phyloP scores from a whole-genome alignment of 1,140 invertebrate genomes.

The Muscidifurax raptorellus region DNA sequence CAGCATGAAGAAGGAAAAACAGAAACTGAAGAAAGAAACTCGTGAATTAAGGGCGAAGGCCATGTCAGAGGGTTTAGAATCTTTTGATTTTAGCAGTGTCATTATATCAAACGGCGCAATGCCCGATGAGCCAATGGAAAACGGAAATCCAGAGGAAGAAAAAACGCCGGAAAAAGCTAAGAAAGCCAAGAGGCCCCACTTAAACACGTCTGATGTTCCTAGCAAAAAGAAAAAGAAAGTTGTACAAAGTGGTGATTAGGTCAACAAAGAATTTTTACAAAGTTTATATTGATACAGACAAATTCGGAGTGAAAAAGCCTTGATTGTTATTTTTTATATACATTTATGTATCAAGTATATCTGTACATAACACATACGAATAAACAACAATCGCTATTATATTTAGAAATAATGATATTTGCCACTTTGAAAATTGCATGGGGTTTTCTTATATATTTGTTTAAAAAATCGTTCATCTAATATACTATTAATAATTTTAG shows the following conservation, averaged over 20 bases:
- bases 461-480: neutral
- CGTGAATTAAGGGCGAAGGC: constrained; percentile 67
- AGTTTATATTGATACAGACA: constrained; percentile 35
- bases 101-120: constrained; percentile 48
- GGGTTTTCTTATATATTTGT: neutral
- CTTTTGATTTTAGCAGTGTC: constrained; percentile 61
- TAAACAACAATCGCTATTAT: constrained; percentile 44
- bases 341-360: constrained; percentile 51
- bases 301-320: constrained; percentile 17
- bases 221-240: constrained; percentile 63
- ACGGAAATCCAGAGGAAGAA: constrained; percentile 47
- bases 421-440: neutral
- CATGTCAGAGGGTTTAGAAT: constrained; percentile 68
- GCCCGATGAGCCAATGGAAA: constrained; percentile 49
- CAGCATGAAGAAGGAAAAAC: constrained; percentile 68
- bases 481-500: too few species aligned
- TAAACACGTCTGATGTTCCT: constrained; percentile 40
- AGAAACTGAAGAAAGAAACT: constrained; percentile 74
- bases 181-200: constrained; percentile 55
- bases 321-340: constrained; percentile 60
- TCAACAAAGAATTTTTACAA: constrained; percentile 29
- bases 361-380: constrained; percentile 48
- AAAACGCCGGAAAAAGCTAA: constrained; percentile 27
- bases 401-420: constrained; percentile 34
- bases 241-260: constrained; percentile 43